These are phyloP conservation scores for Lagopus leucura DNA, from an alignment of 2,113 vertebrate species.

Conservation along the genomic window DNA sequence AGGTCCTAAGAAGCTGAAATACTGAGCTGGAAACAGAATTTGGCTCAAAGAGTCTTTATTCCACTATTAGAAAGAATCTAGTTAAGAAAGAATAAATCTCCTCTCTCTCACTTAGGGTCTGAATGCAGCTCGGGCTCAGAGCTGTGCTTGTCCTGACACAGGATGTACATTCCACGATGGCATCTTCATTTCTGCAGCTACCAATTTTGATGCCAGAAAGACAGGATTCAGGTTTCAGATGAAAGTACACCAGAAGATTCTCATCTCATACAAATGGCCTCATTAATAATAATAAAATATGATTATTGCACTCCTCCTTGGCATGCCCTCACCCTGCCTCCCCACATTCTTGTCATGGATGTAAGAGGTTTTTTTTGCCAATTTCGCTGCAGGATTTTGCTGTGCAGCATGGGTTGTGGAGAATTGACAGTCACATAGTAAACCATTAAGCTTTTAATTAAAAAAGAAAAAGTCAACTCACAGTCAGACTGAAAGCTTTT, in stretches of 20 bases:
- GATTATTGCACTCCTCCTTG: neutral
- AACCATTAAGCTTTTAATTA: neutral
- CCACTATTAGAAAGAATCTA: neutral
- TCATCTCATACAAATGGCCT: neutral
- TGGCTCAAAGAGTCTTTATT: neutral
- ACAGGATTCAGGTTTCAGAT: neutral
- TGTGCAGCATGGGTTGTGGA: neutral
- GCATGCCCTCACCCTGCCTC: neutral
- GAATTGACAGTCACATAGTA: neutral
- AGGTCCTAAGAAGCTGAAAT: too few species aligned
- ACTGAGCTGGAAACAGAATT: neutral
- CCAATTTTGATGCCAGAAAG: neutral
- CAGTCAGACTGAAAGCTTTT: rapidly evolving
- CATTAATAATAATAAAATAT: neutral
- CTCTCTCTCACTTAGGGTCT: neutral
- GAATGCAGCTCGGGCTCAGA: neutral
- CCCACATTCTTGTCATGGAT: neutral
- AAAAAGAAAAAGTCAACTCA: neutral
- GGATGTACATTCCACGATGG: neutral
- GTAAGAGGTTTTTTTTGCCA: neutral
- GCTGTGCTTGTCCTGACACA: neutral
- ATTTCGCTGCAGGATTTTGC: neutral
- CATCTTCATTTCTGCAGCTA: neutral
- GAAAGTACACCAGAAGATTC: neutral
- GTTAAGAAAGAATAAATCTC: neutral